phyloP scores from a whole-genome alignment of 35 echinoderm and acorn worm genomes.

The Anneissia japonica region DNA sequence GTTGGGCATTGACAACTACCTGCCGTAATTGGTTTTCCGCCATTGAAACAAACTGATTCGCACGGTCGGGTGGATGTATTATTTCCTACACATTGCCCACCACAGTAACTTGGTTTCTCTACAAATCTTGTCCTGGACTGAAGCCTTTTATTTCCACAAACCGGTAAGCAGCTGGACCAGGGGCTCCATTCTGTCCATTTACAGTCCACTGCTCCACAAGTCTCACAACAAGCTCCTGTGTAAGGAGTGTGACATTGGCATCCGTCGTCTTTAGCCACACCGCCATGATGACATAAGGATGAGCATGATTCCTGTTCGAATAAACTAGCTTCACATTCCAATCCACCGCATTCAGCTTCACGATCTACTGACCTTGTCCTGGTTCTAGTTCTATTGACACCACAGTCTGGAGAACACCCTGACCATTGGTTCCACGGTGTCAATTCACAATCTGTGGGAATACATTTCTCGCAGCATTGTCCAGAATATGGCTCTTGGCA shows the following conservation, averaged over 20 bases:
- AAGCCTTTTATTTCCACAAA: background rate
- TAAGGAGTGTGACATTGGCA: background rate
- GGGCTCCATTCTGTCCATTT: background rate
- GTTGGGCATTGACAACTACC: background rate
- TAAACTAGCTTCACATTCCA: background rate
- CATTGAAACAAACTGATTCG: background rate
- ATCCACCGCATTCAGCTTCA: background rate
- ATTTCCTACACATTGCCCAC: background rate
- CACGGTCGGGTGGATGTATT: background rate
- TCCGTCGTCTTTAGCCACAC: background rate
- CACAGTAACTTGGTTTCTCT: background rate
- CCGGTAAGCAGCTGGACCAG: background rate
- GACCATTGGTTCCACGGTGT: background rate
- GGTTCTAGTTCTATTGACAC: background rate
- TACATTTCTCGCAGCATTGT: background rate
- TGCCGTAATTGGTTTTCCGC: background rate
- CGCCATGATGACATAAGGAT: background rate
- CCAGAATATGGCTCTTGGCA: background rate
- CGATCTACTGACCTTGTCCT: background rate
- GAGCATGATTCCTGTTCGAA: background rate
- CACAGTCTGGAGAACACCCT: background rate
- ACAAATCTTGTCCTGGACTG: background rate
- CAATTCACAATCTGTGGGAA: background rate
- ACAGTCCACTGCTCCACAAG: background rate
- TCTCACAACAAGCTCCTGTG: background rate